Conservation (phyloP, 2,888 invertebrate species). For the Cepaea hortensis region DNA sequence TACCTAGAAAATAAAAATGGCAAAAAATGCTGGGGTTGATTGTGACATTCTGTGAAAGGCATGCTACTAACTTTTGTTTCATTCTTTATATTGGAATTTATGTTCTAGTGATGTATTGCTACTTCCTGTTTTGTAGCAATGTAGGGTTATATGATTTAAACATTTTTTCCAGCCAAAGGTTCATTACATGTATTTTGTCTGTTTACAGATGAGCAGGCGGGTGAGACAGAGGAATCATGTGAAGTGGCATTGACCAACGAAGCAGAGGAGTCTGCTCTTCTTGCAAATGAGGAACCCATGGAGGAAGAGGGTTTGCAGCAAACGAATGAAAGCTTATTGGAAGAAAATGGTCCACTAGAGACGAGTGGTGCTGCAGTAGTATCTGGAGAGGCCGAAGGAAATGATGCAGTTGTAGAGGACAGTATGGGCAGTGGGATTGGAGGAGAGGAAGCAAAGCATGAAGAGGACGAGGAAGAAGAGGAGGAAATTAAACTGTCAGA, state of each 20-base stretch:
- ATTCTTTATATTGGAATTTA: too few relatives aligned
- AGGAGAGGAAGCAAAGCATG: conserved; percentile 12
- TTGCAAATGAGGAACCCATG: background rate
- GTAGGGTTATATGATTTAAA: too few relatives aligned
- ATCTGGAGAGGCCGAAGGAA: background rate
- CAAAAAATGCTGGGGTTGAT: too few relatives aligned
- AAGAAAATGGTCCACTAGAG: background rate
- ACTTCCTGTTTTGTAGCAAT: too few relatives aligned
- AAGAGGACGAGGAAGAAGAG: conserved; percentile 31
- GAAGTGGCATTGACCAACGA: background rate
- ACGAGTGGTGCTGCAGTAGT: background rate
- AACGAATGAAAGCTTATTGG: background rate
- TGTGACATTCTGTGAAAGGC: too few relatives aligned
- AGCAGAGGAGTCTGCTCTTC: background rate
- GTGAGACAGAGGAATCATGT: background rate
- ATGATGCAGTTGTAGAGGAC: conserved; percentile 4
- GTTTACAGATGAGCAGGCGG: background rate
- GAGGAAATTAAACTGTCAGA: conserved; percentile 15
- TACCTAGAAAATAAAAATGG: too few relatives aligned
- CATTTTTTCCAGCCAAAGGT: too few relatives aligned
- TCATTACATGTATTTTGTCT: background rate
- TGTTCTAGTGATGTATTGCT: too few relatives aligned
- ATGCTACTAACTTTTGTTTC: too few relatives aligned
- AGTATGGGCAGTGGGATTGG: background rate
- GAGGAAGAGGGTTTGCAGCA: background rate